Percentiles rank a stretch among this genome's conserved stretches.
phyloP scores from a whole-genome alignment of 1,140 invertebrate genomes.

The Ceratina calcarata region DNA sequence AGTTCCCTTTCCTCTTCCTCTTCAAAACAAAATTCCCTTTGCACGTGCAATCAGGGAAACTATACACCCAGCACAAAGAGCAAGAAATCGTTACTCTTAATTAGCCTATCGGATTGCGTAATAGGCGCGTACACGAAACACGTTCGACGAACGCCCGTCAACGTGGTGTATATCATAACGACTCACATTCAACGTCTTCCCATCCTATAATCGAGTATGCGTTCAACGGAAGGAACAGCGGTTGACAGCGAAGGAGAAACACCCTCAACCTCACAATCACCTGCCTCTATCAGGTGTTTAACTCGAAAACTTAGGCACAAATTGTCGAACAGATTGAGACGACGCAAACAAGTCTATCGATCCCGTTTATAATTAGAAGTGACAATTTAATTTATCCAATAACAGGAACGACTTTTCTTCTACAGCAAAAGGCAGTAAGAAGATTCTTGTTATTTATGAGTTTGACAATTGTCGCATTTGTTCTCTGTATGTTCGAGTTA shows the following conservation, averaged over 20 bases:
- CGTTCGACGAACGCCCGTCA: constrained; percentile 61
- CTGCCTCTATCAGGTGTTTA: constrained; percentile 9
- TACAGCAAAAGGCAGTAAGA: too few relatives aligned
- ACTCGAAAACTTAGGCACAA: not conserved
- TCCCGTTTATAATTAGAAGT: not conserved
- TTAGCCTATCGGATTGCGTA: constrained; percentile 12
- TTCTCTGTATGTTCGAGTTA: too few relatives aligned
- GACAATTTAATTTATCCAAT: too few relatives aligned
- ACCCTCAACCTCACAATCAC: constrained; percentile 1
- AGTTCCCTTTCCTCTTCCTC: not conserved
- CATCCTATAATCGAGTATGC: constrained; percentile 67
- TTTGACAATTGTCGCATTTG: too few relatives aligned
- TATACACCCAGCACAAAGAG: too few relatives aligned
- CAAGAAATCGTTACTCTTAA: constrained; percentile 7
- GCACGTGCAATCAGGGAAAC: not conserved
- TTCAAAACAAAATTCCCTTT: not conserved
- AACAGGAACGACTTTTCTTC: too few relatives aligned
- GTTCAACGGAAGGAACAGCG: constrained; percentile 45
- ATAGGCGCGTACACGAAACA: constrained; percentile 40
- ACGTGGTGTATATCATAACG: constrained; percentile 65
- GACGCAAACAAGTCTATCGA: not conserved
- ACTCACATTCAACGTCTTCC: constrained; percentile 68
- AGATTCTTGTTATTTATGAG: too few relatives aligned
- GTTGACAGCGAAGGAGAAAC: constrained; percentile 40
- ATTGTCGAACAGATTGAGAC: not conserved